These are phyloP conservation scores for Pseudochromis fuscus DNA, from an alignment of 2,797 vertebrate genomes.

Conservation along the genomic window DNA sequence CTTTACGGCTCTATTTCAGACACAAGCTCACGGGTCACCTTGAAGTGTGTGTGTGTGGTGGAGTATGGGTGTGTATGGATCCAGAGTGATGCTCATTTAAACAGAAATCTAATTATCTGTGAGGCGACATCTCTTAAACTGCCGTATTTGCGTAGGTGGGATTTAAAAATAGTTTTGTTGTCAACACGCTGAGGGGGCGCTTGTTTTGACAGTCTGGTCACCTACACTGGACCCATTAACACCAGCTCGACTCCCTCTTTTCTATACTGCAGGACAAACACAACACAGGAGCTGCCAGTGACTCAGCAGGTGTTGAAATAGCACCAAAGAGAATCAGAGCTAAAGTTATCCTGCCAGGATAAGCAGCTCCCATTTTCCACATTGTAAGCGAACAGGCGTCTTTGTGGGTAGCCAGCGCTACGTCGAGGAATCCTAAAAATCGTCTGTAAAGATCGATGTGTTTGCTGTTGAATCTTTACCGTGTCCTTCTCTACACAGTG, in stretches of 20 bases:
- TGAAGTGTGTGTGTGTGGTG: slow-evolving; percentile 17
- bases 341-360: not conserved
- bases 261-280: not conserved
- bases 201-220: not conserved
- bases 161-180: too few relatives aligned
- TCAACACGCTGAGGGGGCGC: not conserved
- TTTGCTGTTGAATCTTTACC: not conserved
- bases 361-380: not conserved
- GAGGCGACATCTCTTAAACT: too few relatives aligned
- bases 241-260: not conserved
- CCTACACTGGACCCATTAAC: not conserved
- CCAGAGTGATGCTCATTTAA: too few relatives aligned
- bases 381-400: too few relatives aligned
- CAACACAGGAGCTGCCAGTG: not conserved
- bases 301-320: slow-evolving; percentile 11
- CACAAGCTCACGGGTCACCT: slow-evolving; percentile 32
- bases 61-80: not conserved
- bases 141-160: too few relatives aligned
- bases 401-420: too few relatives aligned
- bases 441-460: not conserved
- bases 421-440: too few relatives aligned
- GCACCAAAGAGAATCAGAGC: not conserved
- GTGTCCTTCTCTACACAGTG: slow-evolving; percentile 15
- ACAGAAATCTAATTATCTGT: too few relatives aligned
- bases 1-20: slow-evolving; percentile 42